Evolutionary conservation across 2,113 vertebrate species (phyloP), one percentile per base, ranked within the genome.

Genomic region (Empidonax alnorum): DNA sequence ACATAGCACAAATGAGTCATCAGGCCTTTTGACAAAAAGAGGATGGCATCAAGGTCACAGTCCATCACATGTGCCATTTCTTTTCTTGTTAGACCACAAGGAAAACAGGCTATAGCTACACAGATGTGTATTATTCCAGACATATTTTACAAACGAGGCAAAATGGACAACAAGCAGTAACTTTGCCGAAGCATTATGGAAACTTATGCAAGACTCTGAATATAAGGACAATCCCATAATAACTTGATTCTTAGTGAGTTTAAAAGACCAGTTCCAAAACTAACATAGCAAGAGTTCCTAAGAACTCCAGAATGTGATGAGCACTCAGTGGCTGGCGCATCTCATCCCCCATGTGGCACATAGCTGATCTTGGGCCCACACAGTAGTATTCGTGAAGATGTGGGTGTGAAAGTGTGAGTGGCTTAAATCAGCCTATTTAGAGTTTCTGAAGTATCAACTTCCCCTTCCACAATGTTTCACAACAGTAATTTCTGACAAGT

Each of bases 271-370:
- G 15, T 52, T 33, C 31, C 39, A 12, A 91, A 30, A 47, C 24
- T 83, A 74, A 53, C 37, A 58, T 17, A 72, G 13, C 3, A 0
- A 58, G 49, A 53, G 53, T 44, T 77, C 16, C 42, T 6, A 63
- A 58, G 30, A 93, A 59, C 39, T 53, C 53, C 55, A 44, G n/a
- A 65, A 75, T 49, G 33, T 12, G 25, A 82, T 31, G n/a, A 75
- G 23, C 19, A 25, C 35, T 61, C 56, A 66, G 28, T 22, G 68
- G 44, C 50, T 75, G 41, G 39, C 28, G 75, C 0, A 2, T 35
- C 30, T 69, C 22, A 47, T 23, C 9, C 21, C 24, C 31, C 3
- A 2, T 12, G 10, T 0, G 0, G n/a, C 28, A 73, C 8, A 90
- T 84, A 75, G 56, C 7, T n/a, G 42, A 67, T 39, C 65, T 33